Evolutionary conservation across 2,888 invertebrate genomes (phyloP).

Genomic region (Meteorus cinctellus): DNA sequence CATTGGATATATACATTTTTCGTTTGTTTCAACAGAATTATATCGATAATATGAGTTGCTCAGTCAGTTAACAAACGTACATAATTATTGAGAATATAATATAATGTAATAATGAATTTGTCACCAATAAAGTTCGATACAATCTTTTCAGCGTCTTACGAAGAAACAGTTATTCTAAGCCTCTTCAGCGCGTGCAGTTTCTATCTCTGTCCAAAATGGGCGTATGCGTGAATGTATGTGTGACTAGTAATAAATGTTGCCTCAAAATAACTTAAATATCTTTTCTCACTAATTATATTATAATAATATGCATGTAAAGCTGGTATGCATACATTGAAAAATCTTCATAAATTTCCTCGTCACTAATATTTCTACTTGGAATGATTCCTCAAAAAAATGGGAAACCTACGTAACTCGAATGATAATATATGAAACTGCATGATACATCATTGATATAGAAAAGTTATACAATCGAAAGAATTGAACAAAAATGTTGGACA

Average conservation of each 20-base stretch:
- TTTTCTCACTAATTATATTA: conserved; percentile 50
- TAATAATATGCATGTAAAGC: conserved; percentile 48
- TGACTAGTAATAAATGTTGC: conserved; percentile 69
- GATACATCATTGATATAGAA: not conserved
- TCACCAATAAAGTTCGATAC: not conserved
- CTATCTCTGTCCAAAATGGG: conserved; percentile 60
- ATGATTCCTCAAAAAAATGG: conserved; percentile 59
- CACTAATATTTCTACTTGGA: conserved; percentile 56
- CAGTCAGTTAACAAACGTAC: conserved; percentile 57
- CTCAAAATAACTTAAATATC: conserved; percentile 67
- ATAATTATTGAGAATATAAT: conserved; percentile 54
- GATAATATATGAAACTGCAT: conserved; percentile 12
- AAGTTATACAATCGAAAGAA: not conserved
- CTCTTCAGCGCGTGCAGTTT: conserved; percentile 48
- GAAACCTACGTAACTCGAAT: conserved; percentile 54
- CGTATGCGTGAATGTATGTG: conserved; percentile 43
- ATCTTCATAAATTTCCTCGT: conserved; percentile 11
- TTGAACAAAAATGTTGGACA: not conserved
- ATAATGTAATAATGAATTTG: conserved; percentile 45
- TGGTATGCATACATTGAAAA: conserved; percentile 25
- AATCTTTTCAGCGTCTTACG: not conserved
- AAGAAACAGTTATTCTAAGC: conserved; percentile 39
- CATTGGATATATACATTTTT: conserved; percentile 52
- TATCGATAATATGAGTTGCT: conserved; percentile 35
- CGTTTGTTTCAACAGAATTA: conserved; percentile 62